Conservation (phyloP, 2,888 invertebrate species). For the Notodromas monacha region DNA sequence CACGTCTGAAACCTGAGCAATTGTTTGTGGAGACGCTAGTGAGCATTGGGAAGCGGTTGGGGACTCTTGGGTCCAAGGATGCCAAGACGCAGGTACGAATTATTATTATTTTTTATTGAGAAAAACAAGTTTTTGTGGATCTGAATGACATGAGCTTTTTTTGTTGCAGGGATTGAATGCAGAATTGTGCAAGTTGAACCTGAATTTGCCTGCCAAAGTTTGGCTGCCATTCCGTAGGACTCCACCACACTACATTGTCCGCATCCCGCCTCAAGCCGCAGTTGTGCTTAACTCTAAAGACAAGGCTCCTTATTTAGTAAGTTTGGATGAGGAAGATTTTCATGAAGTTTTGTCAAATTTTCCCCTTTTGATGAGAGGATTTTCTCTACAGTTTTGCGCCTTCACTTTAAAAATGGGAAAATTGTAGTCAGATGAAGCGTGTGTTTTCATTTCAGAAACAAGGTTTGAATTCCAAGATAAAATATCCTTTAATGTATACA, state of each 20-base stretch:
- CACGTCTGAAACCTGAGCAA: slow-evolving; percentile 43
- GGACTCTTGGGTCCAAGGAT: slow-evolving; percentile 51
- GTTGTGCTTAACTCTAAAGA: slow-evolving; percentile 97
- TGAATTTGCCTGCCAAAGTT: slow-evolving; percentile 84
- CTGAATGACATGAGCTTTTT: no score
- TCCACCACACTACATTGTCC: slow-evolving; percentile 55
- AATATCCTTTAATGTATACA: no score
- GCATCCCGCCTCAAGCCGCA: slow-evolving; percentile 85
- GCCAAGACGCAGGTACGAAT: slow-evolving; percentile 75
- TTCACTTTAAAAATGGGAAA: slow-evolving; percentile 1
- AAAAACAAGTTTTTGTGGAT: no score
- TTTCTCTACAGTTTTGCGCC: not conserved
- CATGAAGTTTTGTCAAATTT: not conserved
- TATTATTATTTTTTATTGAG: no score
- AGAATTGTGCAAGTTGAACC: slow-evolving; percentile 65
- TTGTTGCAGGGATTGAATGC: slow-evolving; percentile 59
- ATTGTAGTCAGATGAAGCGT: slow-evolving; percentile 42
- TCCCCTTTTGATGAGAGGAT: not conserved
- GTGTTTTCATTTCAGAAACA: no score
- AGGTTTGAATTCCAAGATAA: no score
- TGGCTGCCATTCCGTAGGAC: slow-evolving; percentile 69
- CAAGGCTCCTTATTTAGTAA: slow-evolving; percentile 26
- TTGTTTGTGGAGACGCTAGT: slow-evolving; percentile 60
- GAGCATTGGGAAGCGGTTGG: slow-evolving; percentile 47
- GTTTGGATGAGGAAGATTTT: not conserved